Conservation (phyloP, 1,140 invertebrate genomes). For the Dreissena polymorpha region DNA sequence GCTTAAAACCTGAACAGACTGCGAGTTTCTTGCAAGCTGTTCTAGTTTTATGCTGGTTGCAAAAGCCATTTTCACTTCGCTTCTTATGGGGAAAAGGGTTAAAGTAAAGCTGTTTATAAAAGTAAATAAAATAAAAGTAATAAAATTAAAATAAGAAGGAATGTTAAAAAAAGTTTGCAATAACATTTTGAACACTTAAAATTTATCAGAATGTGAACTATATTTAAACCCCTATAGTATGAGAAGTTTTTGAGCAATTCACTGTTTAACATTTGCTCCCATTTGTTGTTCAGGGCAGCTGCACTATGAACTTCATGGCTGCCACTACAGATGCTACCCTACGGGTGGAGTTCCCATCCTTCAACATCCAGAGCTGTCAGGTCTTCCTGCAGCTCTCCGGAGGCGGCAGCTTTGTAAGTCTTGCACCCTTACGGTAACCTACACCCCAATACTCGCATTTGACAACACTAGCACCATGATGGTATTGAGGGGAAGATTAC, state of each 20-base stretch:
- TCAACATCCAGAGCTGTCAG: conserved; percentile 17
- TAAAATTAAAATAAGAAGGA: neutral
- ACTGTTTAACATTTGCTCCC: neutral
- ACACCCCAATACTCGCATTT: neutral
- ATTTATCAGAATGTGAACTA: too few species aligned
- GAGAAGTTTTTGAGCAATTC: neutral
- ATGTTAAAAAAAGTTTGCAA: neutral
- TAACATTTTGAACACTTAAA: neutral
- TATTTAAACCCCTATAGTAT: neutral
- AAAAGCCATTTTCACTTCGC: too few species aligned
- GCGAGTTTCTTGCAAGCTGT: too few species aligned
- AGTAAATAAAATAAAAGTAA: neutral
- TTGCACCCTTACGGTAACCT: neutral
- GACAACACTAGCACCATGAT: neutral
- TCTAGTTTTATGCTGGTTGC: too few species aligned
- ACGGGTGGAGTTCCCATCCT: conserved; percentile 27
- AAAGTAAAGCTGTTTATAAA: neutral
- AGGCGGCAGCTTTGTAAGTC: neutral
- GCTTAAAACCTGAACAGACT: too few species aligned
- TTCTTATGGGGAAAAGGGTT: too few species aligned
- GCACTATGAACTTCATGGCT: conserved; percentile 42
- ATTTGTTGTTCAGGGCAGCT: conserved; percentile 30
- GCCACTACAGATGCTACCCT: conserved; percentile 19
- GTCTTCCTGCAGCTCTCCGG: conserved; percentile 33
- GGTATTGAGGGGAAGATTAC: neutral